Conservation (phyloP, 2,888 invertebrate genomes). For the Lepetodrilus schrolli region DNA sequence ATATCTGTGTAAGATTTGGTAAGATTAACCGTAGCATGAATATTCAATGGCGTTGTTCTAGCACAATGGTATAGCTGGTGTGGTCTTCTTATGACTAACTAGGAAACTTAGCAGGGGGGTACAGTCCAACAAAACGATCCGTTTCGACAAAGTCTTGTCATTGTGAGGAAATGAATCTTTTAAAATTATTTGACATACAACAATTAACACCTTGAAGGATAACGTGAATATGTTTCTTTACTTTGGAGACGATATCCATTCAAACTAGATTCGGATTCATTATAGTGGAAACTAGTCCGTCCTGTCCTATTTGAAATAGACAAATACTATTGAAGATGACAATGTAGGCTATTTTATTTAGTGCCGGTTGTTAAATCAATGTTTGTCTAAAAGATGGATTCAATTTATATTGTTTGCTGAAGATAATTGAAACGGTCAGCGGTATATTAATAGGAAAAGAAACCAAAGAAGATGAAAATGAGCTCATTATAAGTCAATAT, state of each 20-base stretch:
- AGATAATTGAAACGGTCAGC: not conserved
- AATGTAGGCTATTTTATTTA: not conserved
- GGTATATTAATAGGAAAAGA: not conserved
- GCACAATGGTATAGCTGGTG: not conserved
- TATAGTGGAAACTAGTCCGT: not conserved
- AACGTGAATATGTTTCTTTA: not conserved
- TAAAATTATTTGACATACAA: not conserved
- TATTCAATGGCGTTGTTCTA: not conserved
- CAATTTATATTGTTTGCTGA: constrained; percentile 17
- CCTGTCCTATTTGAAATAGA: not conserved
- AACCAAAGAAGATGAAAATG: not conserved
- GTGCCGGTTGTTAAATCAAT: not conserved
- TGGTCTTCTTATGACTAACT: not conserved
- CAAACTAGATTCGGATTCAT: not conserved
- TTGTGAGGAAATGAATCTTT: not conserved
- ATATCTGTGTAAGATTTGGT: not conserved
- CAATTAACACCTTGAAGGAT: not conserved
- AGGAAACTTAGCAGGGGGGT: not conserved
- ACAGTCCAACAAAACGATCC: not conserved
- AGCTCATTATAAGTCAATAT: too few species aligned
- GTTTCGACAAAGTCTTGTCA: not conserved
- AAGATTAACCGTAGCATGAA: not conserved
- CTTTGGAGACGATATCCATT: not conserved
- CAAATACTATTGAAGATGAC: not conserved
- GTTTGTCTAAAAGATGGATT: constrained; percentile 12